Base-by-base conservation (phyloP, 2,797 vertebrate genomes). In the Decapterus maruadsi region DNA sequence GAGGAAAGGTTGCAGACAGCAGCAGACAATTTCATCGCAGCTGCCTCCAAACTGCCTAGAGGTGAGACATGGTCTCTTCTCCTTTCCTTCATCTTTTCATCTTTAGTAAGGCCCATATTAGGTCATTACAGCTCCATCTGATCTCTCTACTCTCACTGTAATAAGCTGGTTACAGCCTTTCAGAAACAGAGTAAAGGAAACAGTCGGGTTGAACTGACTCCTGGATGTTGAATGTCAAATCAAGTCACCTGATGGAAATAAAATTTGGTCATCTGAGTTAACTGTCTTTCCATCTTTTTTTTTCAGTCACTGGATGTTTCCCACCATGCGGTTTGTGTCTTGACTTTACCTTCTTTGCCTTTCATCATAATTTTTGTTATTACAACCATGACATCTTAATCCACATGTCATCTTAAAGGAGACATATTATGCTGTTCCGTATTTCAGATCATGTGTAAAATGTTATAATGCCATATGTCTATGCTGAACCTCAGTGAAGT, bases 261-360 rank as follows among this genome's bases (percentile, higher is more conserved):
- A 60, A 56, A 70, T 70, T 4, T 29, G 2, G 0, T 51, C 34
- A 72, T 68, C 12, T 7, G 12, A 60, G 12, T 69, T n/a, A n/a
- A 71, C 51, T 36, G 7, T 73, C 51, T 81, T 40, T 43, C 17
- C n/a, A 86, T 88, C 53, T 78, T 83, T 83, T 74, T 74, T 84
- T 74, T 65, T 55, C 93, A 97, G 96, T 66, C 1, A 90, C 80
- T 43, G 87, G 88, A 83, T 97, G 96, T 83, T n/a, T 95, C 60
- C 96, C 96, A 58, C 96, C 96, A 6, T 97, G 96, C 36, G 96
- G 96, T 97, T 77, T 94, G 96, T 95, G 43, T 29, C 22, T 45
- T 53, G 20, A 46, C 34, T 78, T 36, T 8, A 36, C 34, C 19
- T 53, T 66, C 63, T 66, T 58, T 56, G 1, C 55, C 7, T 68